phyloP scores from a whole-genome alignment of 2,888 invertebrate genomes.

The Pristionchus maxplancki region DNA sequence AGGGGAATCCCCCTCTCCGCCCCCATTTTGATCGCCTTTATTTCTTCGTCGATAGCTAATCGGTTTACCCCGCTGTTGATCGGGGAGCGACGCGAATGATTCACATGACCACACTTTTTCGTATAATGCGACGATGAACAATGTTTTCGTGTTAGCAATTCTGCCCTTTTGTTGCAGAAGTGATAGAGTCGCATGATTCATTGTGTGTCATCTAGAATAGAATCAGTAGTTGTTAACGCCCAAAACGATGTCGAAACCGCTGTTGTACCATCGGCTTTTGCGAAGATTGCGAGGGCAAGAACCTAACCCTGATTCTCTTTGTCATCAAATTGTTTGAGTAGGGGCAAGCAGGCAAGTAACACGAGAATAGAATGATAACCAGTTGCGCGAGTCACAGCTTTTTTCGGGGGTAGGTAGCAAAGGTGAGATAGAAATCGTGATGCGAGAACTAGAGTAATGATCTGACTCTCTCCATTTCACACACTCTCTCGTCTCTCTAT shows the following conservation, averaged over 20 bases:
- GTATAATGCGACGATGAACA: too few species aligned
- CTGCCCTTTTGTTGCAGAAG: too few species aligned
- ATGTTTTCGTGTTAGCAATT: too few species aligned
- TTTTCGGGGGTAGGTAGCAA: neutral
- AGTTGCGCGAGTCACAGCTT: neutral
- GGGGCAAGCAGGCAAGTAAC: neutral
- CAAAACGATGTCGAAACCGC: neutral
- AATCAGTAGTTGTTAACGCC: too few species aligned
- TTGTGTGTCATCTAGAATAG: too few species aligned
- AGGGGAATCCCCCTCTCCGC: neutral
- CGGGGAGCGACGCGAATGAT: neutral
- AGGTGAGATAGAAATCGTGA: neutral
- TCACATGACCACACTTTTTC: too few species aligned
- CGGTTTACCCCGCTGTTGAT: neutral
- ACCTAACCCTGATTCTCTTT: neutral
- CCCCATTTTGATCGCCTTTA: neutral
- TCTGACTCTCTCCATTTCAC: too few species aligned
- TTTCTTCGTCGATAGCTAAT: neutral
- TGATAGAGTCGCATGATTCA: too few species aligned
- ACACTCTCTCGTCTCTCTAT: too few species aligned
- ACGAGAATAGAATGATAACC: conserved; percentile 29
- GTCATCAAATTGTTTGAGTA: neutral
- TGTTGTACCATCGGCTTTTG: neutral
- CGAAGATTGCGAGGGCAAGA: neutral
- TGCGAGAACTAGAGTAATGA: neutral